A percentile compares a stretch with the other conserved stretches of the same genome.
Evolutionary conservation across 1,140 invertebrate species (phyloP).

Genomic region (Atta texana): DNA sequence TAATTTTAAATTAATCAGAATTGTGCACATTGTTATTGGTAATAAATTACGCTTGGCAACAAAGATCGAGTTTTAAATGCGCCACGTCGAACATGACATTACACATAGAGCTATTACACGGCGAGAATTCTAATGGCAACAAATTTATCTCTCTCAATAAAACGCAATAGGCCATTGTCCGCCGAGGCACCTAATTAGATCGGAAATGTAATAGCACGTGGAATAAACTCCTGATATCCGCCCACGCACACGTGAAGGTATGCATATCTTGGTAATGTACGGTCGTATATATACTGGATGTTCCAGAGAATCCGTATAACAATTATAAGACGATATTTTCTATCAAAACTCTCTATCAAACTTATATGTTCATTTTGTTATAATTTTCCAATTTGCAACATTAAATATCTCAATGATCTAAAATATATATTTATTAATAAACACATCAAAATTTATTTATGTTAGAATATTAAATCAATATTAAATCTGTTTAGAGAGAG

Average conservation of each 20-base stretch:
- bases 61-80: constrained; percentile 12
- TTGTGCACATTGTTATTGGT: background rate
- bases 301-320: background rate
- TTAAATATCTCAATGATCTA: background rate
- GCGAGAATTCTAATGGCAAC: constrained; percentile 37
- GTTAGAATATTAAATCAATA: background rate
- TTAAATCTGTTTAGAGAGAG: background rate
- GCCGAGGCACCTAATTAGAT: constrained; percentile 45
- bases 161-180: constrained; percentile 39
- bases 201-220: constrained; percentile 42
- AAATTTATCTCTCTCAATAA: constrained; percentile 53
- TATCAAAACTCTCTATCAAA: too few relatives aligned
- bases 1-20: background rate
- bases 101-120: background rate
- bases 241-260: background rate
- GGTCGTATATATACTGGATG: constrained; percentile 10
- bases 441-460: background rate
- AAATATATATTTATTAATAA: background rate
- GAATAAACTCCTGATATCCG: constrained; percentile 52
- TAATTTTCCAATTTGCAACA: background rate
- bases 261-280: background rate
- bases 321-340: background rate
- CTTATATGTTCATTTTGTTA: background rate
- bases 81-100: background rate
- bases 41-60: background rate